A percentile compares a stretch with the other conserved stretches of the same genome.
phyloP scores from a whole-genome alignment of 2,797 vertebrate genomes.

The Bucorvus abyssinicus region DNA sequence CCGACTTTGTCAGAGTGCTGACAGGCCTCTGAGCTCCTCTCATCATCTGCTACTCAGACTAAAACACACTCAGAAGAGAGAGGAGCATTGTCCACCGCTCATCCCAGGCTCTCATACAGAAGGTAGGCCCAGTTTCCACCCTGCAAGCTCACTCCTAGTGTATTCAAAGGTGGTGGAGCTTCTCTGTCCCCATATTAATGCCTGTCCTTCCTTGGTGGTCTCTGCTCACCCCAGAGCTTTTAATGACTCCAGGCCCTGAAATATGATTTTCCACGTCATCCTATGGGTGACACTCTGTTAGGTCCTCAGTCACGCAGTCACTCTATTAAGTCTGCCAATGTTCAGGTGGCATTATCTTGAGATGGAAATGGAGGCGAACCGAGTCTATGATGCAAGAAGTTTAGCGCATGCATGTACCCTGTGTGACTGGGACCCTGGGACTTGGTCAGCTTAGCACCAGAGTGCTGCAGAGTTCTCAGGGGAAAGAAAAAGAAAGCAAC shows the following conservation, averaged over 20 bases:
- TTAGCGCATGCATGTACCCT: neutral
- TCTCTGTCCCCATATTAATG: neutral
- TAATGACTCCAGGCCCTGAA: neutral
- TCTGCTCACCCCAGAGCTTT: neutral
- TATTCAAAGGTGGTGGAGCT: neutral
- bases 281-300: neutral
- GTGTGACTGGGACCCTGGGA: neutral
- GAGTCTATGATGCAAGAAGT: neutral
- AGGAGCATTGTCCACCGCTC: neutral
- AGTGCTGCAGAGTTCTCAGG: neutral
- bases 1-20: neutral
- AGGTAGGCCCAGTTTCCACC: neutral
- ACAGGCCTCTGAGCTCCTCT: neutral
- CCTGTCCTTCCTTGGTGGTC: neutral
- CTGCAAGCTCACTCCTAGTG: neutral
- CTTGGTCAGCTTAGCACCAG: neutral
- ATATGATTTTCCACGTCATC: neutral
- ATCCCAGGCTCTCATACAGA: neutral
- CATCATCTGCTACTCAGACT: neutral
- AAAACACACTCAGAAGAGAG: neutral
- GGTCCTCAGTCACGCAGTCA: neutral
- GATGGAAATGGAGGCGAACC: neutral
- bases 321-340: neutral
- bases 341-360: neutral
- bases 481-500: neutral